These are phyloP conservation scores for Drosophila histrio DNA, from an alignment of 2,888 invertebrate genomes.

Conservation along the genomic window DNA sequence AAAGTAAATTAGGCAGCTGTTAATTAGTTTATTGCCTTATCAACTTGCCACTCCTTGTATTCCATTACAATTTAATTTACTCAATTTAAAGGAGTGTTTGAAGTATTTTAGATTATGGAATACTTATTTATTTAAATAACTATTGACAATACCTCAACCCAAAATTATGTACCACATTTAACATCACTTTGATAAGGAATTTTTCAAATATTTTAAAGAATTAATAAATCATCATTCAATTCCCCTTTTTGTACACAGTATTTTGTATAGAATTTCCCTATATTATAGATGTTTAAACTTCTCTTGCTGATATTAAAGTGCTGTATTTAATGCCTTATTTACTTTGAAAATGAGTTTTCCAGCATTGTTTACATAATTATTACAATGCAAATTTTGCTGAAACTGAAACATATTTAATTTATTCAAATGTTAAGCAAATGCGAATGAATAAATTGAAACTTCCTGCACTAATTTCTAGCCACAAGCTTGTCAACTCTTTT, in stretches of 20 bases:
- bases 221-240: too few relatives aligned
- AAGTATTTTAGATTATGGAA: too few relatives aligned
- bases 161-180: not conserved
- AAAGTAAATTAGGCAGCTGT: too few relatives aligned
- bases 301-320: too few relatives aligned
- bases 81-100: slow-evolving; percentile 42
- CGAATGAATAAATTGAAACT: slow-evolving; percentile 41
- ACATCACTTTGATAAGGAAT: not conserved
- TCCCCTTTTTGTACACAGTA: too few relatives aligned
- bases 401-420: slow-evolving; percentile 26
- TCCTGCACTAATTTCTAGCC: slow-evolving; percentile 23
- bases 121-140: too few relatives aligned
- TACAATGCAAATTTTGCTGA: slow-evolving; percentile 11
- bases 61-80: slow-evolving; percentile 82
- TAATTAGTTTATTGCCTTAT: slow-evolving; percentile 57
- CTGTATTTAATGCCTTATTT: too few relatives aligned
- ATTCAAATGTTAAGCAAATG: slow-evolving; percentile 24
- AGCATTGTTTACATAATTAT: slow-evolving; percentile 11
- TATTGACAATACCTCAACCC: not conserved
- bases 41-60: slow-evolving; percentile 79
- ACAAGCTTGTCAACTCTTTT: slow-evolving; percentile 48
- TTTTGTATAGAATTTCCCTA: too few relatives aligned
- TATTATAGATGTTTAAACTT: too few relatives aligned
- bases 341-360: not conserved
- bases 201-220: too few relatives aligned